These are phyloP conservation scores for Botia kubotai DNA, from an alignment of 2,797 vertebrate species.

Conservation along the genomic window DNA sequence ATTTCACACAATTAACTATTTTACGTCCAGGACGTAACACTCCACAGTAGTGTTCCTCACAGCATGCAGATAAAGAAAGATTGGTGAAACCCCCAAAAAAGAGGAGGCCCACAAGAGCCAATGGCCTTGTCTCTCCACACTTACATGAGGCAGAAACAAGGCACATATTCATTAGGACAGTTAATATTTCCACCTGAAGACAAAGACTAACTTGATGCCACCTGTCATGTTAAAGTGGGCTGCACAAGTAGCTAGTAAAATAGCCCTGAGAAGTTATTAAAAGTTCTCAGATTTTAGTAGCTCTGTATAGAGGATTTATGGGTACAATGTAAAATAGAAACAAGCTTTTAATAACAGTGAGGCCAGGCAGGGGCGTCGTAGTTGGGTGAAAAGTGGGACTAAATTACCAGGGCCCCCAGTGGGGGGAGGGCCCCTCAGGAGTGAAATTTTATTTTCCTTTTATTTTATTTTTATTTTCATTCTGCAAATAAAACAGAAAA, in stretches of 20 bases:
- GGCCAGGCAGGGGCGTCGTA: too few relatives aligned
- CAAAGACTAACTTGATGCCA: slow-evolving; percentile 32
- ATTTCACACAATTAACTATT: too few relatives aligned
- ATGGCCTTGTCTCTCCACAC: slow-evolving; percentile 14
- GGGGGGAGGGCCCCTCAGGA: too few relatives aligned
- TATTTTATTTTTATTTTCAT: too few relatives aligned
- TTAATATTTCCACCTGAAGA: slow-evolving; percentile 49
- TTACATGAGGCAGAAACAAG: slow-evolving; percentile 45
- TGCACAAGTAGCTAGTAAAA: slow-evolving; percentile 13
- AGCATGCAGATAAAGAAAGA: slow-evolving; percentile 33
- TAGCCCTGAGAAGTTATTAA: slow-evolving; percentile 8
- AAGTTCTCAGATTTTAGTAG: slow-evolving; percentile 11
- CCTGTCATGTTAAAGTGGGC: slow-evolving; percentile 23
- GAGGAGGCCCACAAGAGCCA: slow-evolving; percentile 7
- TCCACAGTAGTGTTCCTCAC: slow-evolving; percentile 3
- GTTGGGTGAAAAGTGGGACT: too few relatives aligned
- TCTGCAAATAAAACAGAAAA: too few relatives aligned
- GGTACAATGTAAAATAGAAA: not conserved
- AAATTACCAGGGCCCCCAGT: too few relatives aligned
- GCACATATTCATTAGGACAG: slow-evolving; percentile 37
- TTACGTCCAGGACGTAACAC: too few relatives aligned
- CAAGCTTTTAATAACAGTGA: not conserved
- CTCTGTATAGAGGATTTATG: not conserved
- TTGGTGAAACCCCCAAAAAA: not conserved
- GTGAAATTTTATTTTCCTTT: too few relatives aligned